phyloP scores from a whole-genome alignment of 92 coral and sea anemone species.

The Bergia puertoricense region DNA sequence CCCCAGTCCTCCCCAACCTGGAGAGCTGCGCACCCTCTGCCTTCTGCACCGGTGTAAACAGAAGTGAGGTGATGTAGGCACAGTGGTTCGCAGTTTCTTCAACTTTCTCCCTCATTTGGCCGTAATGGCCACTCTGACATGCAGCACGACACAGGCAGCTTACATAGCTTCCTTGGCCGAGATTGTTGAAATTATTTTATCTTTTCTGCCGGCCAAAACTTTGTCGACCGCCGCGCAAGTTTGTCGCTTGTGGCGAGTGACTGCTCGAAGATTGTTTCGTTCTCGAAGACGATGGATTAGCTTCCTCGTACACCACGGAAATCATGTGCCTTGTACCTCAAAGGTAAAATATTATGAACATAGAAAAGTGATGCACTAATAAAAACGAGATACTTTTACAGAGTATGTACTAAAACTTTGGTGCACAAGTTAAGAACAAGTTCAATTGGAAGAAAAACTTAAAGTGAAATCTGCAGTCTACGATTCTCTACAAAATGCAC shows the following conservation, averaged over 20 bases:
- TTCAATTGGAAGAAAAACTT: background rate
- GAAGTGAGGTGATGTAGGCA: conserved; percentile 9
- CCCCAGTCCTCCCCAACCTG: background rate
- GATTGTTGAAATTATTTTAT: conserved; percentile 78
- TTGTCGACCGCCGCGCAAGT: conserved; percentile 74
- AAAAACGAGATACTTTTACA: background rate
- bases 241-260: conserved; percentile 87
- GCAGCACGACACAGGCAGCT: conserved; percentile 52
- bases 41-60: conserved; percentile 29
- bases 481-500: background rate
- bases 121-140: conserved; percentile 66
- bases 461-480: background rate
- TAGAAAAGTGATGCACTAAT: background rate
- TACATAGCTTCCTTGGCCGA: conserved; percentile 73
- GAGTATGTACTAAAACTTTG: background rate
- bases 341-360: conserved; percentile 56
- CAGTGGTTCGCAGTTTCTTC: background rate
- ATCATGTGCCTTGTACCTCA: conserved; percentile 77
- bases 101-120: background rate
- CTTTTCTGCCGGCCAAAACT: conserved; percentile 84
- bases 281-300: conserved; percentile 78
- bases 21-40: background rate
- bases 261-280: conserved; percentile 73
- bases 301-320: conserved; percentile 74
- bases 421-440: background rate